These are phyloP conservation scores for Hydrolagus colliei DNA, from an alignment of 2,797 vertebrate genomes.

Conservation along the genomic window DNA sequence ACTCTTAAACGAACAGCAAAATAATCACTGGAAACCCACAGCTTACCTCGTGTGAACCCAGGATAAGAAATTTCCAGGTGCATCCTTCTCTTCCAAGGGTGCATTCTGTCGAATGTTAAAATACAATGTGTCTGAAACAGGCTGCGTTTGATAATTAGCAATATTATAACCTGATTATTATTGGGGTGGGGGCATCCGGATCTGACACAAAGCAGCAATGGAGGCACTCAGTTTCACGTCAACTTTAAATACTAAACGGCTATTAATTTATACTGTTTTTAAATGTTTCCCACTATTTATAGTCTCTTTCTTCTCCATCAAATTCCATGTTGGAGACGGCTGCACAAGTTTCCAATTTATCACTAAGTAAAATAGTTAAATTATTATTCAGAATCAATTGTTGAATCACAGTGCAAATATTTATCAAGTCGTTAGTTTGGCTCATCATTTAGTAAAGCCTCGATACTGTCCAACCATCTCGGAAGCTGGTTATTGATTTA, in stretches of 20 bases:
- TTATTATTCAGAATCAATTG: background rate
- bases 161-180: too few species aligned
- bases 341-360: too few species aligned
- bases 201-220: too few species aligned
- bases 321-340: background rate
- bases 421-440: background rate
- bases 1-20: background rate
- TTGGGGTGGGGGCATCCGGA: too few species aligned
- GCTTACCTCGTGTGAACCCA: constrained; percentile 65
- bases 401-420: background rate
- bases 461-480: background rate
- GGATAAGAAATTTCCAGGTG: constrained; percentile 67
- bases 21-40: background rate
- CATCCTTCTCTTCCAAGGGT: constrained; percentile 60
- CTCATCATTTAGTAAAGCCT: background rate
- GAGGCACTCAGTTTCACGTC: too few species aligned
- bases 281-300: too few species aligned
- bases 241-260: too few species aligned
- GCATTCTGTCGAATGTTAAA: constrained; percentile 44
- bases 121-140: background rate
- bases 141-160: background rate
- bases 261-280: too few species aligned
- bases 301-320: background rate
- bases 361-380: background rate
- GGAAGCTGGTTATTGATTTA: background rate